Base-by-base conservation (phyloP, 2,888 invertebrate species). In the Carabus problematicus region DNA sequence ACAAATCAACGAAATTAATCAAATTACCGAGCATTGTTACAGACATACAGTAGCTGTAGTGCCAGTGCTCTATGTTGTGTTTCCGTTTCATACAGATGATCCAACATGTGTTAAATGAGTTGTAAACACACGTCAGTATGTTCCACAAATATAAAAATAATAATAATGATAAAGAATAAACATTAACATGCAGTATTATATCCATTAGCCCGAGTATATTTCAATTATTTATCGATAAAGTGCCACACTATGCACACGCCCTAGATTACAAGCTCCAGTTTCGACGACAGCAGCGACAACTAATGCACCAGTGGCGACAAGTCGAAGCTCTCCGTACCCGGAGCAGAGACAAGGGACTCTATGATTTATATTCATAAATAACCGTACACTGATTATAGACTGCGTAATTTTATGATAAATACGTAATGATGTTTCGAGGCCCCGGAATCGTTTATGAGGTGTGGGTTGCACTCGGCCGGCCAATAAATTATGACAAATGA, bases 401-500 rank as follows among this genome's bases (percentile, higher is more conserved):
- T 52, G 60, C 52, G 67, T 67, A 67, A 67, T 67, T 67, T 67
- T 67, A 60, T 67, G 67, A 67, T 67, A 67, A 67, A 67, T 67
- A 67, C 60, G 67, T 67, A 67, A 67, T 67, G 67, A 67, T 58
- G 54, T 67, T 67, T 60, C 16, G 67, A 67, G 59, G 42, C 67
- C 59, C 45, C 18, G 66, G 66, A 66, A 67, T 67, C 67, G 60
- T 60, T 67, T 67, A 67, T 60, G 59, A 67, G 60, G 67, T 67
- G 67, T 67, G 58, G 59, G 60, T 60, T 19, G 59, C 59, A 52
- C 47, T 58, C 45, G 47, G 41, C 56, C 52, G 14, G 54, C 43
- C 67, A 45, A 67, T 67, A 67, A 67, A 67, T 67, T 52, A 67
- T 67, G 67, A 67, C 67, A 67, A 67, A 67, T 67, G 67, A 67